phyloP scores from a whole-genome alignment of 2,797 vertebrate genomes.

The Sphenodon punctatus region DNA sequence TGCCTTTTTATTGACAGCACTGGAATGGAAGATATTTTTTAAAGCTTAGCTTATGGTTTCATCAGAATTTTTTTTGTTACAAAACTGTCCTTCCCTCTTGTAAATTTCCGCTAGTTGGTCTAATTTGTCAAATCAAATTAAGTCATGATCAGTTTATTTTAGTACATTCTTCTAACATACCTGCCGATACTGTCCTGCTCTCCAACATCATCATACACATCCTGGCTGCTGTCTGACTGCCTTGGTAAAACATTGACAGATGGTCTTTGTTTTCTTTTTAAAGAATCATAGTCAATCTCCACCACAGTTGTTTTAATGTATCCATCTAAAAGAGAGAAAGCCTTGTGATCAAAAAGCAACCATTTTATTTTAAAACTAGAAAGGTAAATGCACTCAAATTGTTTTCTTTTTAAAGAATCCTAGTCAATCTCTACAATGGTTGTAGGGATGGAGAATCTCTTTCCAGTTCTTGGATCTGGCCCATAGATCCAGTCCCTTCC shows the following conservation, averaged over 20 bases:
- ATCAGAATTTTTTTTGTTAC: neutral
- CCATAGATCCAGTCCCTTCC: no score
- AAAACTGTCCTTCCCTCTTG: neutral
- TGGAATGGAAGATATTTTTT: neutral
- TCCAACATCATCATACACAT: slow-evolving; percentile 90
- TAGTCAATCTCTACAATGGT: slow-evolving; percentile 88
- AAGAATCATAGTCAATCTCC: slow-evolving; percentile 86
- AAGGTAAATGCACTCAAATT: no score
- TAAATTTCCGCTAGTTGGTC: neutral
- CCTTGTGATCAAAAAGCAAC: neutral
- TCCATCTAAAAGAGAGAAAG: slow-evolving; percentile 79
- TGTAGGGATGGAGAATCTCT: no score
- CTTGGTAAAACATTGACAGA: slow-evolving; percentile 6
- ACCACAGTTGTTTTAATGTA: slow-evolving; percentile 91
- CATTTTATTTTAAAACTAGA: neutral
- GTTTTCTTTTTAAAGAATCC: slow-evolving; percentile 81
- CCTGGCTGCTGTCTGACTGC: slow-evolving; percentile 73
- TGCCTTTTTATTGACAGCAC: neutral
- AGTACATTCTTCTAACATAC: slow-evolving; percentile 33
- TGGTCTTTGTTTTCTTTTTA: slow-evolving; percentile 77
- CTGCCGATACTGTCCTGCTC: slow-evolving; percentile 62
- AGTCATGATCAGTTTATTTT: neutral
- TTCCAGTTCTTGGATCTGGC: no score
- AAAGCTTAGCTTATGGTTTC: neutral
- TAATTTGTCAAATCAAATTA: neutral